Conservation (phyloP, 2,113 vertebrate species). For the Mandrillus leucophaeus region DNA sequence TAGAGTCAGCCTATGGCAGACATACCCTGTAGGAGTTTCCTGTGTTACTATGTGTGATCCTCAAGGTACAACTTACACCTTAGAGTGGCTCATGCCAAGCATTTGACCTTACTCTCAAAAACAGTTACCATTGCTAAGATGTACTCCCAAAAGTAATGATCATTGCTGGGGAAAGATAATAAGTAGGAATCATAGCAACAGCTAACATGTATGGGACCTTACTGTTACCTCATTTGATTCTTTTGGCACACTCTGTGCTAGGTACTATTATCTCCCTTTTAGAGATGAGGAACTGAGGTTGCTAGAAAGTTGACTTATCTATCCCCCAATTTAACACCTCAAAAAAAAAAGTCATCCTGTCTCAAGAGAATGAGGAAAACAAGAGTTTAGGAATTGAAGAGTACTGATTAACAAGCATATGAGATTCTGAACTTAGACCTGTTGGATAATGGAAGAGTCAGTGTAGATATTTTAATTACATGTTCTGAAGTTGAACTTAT, state of each 20-base stretch:
- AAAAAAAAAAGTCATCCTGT: neutral
- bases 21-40: neutral
- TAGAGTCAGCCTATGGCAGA: neutral
- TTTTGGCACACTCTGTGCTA: neutral
- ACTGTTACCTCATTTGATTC: neutral
- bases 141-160: neutral
- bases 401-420: neutral
- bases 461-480: neutral
- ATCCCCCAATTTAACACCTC: neutral
- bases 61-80: neutral
- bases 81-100: neutral
- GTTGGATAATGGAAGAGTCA: neutral
- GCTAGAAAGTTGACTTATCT: neutral
- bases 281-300: neutral
- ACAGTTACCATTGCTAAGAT: neutral
- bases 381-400: neutral
- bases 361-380: neutral
- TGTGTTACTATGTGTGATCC: neutral
- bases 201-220: neutral
- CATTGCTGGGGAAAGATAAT: neutral
- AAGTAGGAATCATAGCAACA: neutral
- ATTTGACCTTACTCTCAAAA: neutral
- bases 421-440: neutral
- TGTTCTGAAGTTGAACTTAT: neutral
- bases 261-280: neutral